Conservation (phyloP, 2,888 invertebrate genomes). For the Drosophila picticornis region DNA sequence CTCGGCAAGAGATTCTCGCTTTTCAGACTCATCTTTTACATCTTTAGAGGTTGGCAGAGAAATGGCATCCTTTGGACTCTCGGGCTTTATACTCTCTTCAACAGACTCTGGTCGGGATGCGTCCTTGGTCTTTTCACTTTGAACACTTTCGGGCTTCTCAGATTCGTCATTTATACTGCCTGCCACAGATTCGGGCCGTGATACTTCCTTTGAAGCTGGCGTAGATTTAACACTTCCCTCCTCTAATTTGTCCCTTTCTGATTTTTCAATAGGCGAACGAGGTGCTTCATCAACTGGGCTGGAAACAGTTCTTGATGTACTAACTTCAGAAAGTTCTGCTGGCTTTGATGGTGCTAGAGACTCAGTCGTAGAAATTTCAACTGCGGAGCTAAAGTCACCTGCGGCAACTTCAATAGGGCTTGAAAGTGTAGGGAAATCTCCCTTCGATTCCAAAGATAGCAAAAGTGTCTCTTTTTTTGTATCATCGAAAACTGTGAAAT, state of each 20-base stretch:
- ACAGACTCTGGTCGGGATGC: not conserved
- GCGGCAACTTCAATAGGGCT: not conserved
- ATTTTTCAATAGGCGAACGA: not conserved
- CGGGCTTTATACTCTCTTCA: not conserved
- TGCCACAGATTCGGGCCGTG: not conserved
- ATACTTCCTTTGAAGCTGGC: not conserved
- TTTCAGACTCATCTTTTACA: constrained; percentile 40
- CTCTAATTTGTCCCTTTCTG: not conserved
- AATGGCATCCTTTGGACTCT: constrained; percentile 5
- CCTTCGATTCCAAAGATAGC: not conserved
- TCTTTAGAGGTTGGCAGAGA: constrained; percentile 23
- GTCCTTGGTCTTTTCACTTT: not conserved
- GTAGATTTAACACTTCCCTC: not conserved
- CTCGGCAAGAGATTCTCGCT: constrained; percentile 31
- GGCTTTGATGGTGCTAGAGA: not conserved
- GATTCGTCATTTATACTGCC: not conserved
- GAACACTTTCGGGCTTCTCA: not conserved
- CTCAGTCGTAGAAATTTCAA: not conserved
- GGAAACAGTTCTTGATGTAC: not conserved
- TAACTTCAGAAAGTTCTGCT: not conserved
- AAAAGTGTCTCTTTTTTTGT: not conserved
- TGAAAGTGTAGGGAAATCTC: not conserved
- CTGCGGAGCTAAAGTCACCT: not conserved
- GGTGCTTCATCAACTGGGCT: constrained; percentile 2
- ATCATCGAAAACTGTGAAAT: not conserved